phyloP scores from a whole-genome alignment of 2,888 invertebrate species.

The Nomada fucata region DNA sequence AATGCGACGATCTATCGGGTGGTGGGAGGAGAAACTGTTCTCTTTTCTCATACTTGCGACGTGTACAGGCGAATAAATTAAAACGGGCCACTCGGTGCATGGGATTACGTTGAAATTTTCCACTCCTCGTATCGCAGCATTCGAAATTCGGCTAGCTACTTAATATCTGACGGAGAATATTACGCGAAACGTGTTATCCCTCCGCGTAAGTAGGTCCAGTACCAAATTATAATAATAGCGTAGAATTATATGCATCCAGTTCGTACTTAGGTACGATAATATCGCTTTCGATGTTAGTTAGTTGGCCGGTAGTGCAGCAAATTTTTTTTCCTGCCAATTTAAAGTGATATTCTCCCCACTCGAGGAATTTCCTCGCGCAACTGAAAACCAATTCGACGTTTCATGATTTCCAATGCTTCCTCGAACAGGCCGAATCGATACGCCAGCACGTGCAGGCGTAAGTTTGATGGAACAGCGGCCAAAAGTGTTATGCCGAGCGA shows the following conservation, averaged over 20 bases:
- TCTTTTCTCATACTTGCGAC: background rate
- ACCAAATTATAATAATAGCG: background rate
- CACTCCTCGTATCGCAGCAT: no score
- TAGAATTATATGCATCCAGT: no score
- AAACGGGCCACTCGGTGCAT: background rate
- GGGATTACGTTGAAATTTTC: background rate
- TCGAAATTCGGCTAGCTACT: no score
- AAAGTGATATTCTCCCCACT: background rate
- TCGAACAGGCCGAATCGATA: background rate
- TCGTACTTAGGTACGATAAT: no score
- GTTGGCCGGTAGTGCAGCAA: no score
- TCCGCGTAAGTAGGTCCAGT: background rate
- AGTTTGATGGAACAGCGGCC: background rate
- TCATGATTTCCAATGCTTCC: constrained; percentile 1
- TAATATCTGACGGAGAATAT: background rate
- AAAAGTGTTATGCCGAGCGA: background rate
- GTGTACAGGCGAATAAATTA: background rate
- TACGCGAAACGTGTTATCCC: background rate
- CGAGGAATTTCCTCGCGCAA: no score
- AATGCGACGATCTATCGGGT: background rate
- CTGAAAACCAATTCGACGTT: background rate
- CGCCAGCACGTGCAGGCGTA: constrained; percentile 2
- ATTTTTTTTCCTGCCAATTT: no score
- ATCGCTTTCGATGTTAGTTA: no score
- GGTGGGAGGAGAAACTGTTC: no score